Evolutionary conservation across 2,113 vertebrate genomes (phyloP), one percentile per base, ranked within the genome.

Genomic region (Platysternon megacephalum): DNA sequence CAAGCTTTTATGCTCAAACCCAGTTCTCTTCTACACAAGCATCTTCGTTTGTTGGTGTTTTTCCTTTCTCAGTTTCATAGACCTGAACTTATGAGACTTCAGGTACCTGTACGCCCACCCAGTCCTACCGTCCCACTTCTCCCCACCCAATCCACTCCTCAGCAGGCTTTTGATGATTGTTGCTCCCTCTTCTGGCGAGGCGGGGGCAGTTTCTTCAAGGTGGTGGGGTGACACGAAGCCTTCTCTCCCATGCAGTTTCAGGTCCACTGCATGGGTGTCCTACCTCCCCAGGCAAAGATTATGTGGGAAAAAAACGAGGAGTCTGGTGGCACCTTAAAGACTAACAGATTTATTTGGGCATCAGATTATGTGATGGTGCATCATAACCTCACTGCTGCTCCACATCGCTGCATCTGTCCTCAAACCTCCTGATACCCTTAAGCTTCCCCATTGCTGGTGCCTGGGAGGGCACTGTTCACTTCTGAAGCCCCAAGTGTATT

Each of bases 381-480:
- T 16, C 16, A n/a, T n/a, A n/a, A 68, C 8, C 17, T 68, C 65
- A n/a, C 65, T 68, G 11, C 22, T 76, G 21, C 42, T 28, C 42
- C 13, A 21, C 72, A 21, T 91, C 11, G 14, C 7, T 96, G 90
- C 91, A 94, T 94, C 95, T 95, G 68, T 90, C 95, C 96, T 95
- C 94, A 95, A 93, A 94, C 46, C 84, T 84, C 82, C 51, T 8
- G 39, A 11, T 74, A 84, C 79, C 87, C 49, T 81, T 72, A 76
- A 74, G 86, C 32, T 65, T 84, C 16, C 56, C 68, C 92, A 82
- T 82, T 94, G 81, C 87, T 82, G 80, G 87, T 58, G 79, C 91
- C 94, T 52, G 81, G 58, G 55, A 81, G 79, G 85, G 35, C 84
- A 85, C 42, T 83, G 53, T 65, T 93, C 46, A 53, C 80, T 76